These are phyloP conservation scores for Suricata suricatta DNA, from an alignment of 2,113 vertebrate genomes.

Conservation along the genomic window DNA sequence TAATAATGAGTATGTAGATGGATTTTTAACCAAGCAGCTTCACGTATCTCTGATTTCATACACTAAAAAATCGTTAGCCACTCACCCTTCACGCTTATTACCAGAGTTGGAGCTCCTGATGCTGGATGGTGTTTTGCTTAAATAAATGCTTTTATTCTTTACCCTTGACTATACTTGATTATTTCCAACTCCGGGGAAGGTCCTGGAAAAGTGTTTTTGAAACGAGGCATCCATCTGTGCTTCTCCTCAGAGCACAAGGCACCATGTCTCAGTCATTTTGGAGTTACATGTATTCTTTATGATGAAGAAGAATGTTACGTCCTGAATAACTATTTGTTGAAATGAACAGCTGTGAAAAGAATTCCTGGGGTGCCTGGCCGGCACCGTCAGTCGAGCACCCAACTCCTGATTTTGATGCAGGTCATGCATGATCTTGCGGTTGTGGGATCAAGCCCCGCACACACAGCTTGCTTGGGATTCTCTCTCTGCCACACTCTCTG, in stretches of 20 bases:
- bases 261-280: background rate
- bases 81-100: background rate
- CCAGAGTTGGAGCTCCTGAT: background rate
- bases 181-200: slow-evolving; percentile 12
- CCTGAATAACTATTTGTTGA: background rate
- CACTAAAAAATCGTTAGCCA: slow-evolving; percentile 19
- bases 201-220: slow-evolving; percentile 14
- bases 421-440: no score
- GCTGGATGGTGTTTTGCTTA: background rate
- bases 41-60: background rate
- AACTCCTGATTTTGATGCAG: no score
- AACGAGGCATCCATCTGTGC: background rate
- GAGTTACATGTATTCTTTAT: background rate
- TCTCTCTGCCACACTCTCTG: no score
- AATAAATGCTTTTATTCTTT: slow-evolving; percentile 63
- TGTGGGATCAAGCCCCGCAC: no score
- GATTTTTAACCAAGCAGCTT: background rate
- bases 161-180: background rate
- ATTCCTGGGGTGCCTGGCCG: background rate
- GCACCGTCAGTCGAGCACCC: no score
- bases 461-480: no score
- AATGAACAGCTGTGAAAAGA: background rate
- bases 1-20: background rate
- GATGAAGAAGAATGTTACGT: slow-evolving; percentile 41
- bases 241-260: background rate